Evolutionary conservation across 2,113 vertebrate genomes (phyloP).

Genomic region (Canis aureus): DNA sequence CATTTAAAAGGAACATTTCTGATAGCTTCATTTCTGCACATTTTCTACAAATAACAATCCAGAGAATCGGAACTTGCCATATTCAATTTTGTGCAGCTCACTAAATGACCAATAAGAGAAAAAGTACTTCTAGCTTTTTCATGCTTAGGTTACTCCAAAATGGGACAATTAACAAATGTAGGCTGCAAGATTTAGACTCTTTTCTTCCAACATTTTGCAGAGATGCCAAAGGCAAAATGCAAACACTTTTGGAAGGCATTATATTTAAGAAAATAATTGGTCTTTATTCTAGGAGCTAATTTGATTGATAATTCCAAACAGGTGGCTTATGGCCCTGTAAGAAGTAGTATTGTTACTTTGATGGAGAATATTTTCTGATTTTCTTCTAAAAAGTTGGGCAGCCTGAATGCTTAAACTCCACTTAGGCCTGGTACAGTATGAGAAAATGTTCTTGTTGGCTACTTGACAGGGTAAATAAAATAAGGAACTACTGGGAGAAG

Average conservation of each 20-base stretch:
- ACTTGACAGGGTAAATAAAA: slow-evolving; percentile 88
- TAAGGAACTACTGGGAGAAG: slow-evolving; percentile 83
- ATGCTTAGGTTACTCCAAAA: slow-evolving; percentile 66
- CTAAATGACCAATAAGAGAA: slow-evolving; percentile 67
- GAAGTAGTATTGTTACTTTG: slow-evolving; percentile 42
- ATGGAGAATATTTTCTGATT: slow-evolving; percentile 64
- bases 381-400: slow-evolving; percentile 64
- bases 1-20: slow-evolving; percentile 68
- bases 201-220: slow-evolving; percentile 52
- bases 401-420: slow-evolving; percentile 69
- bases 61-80: slow-evolving; percentile 44
- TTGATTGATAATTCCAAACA: slow-evolving; percentile 63
- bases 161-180: slow-evolving; percentile 62
- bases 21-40: slow-evolving; percentile 68
- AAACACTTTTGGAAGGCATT: slow-evolving; percentile 49
- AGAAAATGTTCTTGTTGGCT: slow-evolving; percentile 80
- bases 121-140: slow-evolving; percentile 55
- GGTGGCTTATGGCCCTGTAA: slow-evolving; percentile 50
- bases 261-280: slow-evolving; percentile 52
- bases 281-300: slow-evolving; percentile 52
- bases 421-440: slow-evolving; percentile 63
- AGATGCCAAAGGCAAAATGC: slow-evolving; percentile 47
- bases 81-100: slow-evolving; percentile 54
- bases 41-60: slow-evolving; percentile 68
- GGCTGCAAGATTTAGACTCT: slow-evolving; percentile 18